Evolutionary conservation across 1,140 invertebrate species (phyloP), one percentile per base, ranked within the genome.

Genomic region (Drosophila santomea): DNA sequence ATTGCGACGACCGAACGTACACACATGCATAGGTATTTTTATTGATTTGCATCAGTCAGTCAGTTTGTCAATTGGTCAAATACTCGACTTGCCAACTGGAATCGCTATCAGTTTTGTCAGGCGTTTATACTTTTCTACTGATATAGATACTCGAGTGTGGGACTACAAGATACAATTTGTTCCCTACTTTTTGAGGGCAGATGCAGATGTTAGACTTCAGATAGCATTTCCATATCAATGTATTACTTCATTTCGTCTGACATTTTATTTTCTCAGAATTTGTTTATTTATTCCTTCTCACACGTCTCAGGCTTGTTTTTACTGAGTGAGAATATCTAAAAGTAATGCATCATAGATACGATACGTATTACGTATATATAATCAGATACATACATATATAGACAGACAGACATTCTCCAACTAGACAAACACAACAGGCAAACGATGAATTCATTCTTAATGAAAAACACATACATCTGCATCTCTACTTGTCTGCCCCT

Each of bases 391-490:
- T 20, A 60, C 11, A 47, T 15, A 39, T 7, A 68, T 20, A 41
- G 25, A 73, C 41, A 52, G 35, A 45, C 20, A 61, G 41, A 47
- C 57, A 50, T 69, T 74, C 61, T 83, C 28, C 57, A 35, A 57
- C 47, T 38, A 75, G 51, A 58, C 55, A 64, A 62, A 64, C 51
- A 62, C 50, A 59, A 43, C 51, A 28, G 68, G 23, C 69, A 45
- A 54, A 48, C 50, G 61, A 80, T 80, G 52, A 63, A 85, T 89
- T 88, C 76, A 84, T 88, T 88, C 84, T 88, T 88, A 89, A 88
- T 79, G 67, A 84, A 85, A 74, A 80, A 62, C 76, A 62, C 41
- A 56, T 35, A 41, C 32, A 35, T 35, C 35, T 63, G 38, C 45
- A 63, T 54, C 15, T 44, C 41, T 43, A 7, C n/a, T 17, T 15